Base-by-base conservation (phyloP, 2,797 vertebrate genomes). In the Darevskia nairensis region DNA sequence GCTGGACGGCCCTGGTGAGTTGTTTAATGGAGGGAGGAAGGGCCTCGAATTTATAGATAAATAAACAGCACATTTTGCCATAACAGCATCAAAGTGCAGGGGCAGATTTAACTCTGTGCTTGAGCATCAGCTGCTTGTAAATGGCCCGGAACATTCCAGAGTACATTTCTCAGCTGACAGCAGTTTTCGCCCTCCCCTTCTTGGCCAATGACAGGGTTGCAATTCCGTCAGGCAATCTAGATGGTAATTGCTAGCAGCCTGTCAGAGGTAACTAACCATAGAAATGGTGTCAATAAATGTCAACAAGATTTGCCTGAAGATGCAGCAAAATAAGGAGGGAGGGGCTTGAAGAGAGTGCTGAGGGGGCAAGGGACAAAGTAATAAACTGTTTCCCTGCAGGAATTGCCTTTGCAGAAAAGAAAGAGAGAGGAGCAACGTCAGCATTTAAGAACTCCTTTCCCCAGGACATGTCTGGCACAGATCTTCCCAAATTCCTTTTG, bases 401-500 rank as follows among this genome's bases (percentile, higher is more conserved):
- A 94, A 95, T 92, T 94, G 93, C 87, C 91, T 94, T 10, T 74
- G 84, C 93, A 91, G 93, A 94, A 94, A 94, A 93, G 91, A 94
- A 90, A 94, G 69, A 0, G 85, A 94, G 29, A 50, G 15, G 44
- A 59, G 6, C n/a, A 55, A 39, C 17, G 69, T 25, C 82, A 68
- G 8, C 17, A 35, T 3, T 6, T 6, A 86, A 46, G 41, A 27
- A 29, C n/a, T 41, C 8, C 3, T 50, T 80, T 39, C 66, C 32
- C 21, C 21, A 80, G 21, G 46, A 39, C 66, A 85, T 64, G 21
- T n/a, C 55, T 41, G 46, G 61, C 55, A 46, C 25, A 66, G 17
- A 76, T 77, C 44, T 55, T n/a, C 7, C 21, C 21, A 35, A 69
- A 68, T 50, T 64, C n/a, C 19, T 79, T 69, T 23, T 3, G 64